Base-by-base conservation (phyloP, 1,140 invertebrate genomes). In the Drosophila miranda region DNA sequence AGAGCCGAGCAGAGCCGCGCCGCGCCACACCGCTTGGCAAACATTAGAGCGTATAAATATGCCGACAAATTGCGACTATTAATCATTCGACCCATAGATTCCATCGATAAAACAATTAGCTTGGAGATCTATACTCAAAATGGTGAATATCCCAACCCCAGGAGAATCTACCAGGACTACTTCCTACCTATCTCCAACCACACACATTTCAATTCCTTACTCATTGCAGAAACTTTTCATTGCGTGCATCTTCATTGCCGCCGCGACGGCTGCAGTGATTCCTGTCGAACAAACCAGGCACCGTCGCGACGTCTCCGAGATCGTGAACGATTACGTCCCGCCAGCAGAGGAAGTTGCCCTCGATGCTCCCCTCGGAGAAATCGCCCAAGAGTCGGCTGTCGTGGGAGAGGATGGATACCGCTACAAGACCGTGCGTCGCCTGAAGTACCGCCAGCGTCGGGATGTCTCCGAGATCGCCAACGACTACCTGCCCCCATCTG, bases 261-360 rank as follows among this genome's bases (percentile, higher is more conserved):
- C 81, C 62, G 77, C 81, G 86, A 89, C 86, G 77, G 86, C 86
- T 89, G 86, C 86, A 89, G 79, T 89, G 82, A 78, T 89, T 89
- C 86, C 86, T 67, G 77, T 89, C 84, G 84, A 89, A 87, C 82
- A 82, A 87, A 42, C 72, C 74, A 81, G 86, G 75, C 86, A 89
- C 68, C 86, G 86, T 89, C 82, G 86, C 41, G 86, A 89, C 72
- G 86, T 89, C 55, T 75, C 79, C 21, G 84, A 89, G 45, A 63
- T 84, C 63, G 75, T 62, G 38, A 75, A 67, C 64, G 87, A 87
- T 57, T 89, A 89, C 52, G 55, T 89, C 45, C 81, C 87, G 41
- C 86, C 87, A 13, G 30, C 49, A 26, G 80, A 83, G 49, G 82
- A 70, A 76, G 74, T 73, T 78, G 67, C 19, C 6, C 42, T 56